These are phyloP conservation scores for Brachyalestes nurse DNA, from an alignment of 2,797 vertebrate genomes.

Conservation along the genomic window DNA sequence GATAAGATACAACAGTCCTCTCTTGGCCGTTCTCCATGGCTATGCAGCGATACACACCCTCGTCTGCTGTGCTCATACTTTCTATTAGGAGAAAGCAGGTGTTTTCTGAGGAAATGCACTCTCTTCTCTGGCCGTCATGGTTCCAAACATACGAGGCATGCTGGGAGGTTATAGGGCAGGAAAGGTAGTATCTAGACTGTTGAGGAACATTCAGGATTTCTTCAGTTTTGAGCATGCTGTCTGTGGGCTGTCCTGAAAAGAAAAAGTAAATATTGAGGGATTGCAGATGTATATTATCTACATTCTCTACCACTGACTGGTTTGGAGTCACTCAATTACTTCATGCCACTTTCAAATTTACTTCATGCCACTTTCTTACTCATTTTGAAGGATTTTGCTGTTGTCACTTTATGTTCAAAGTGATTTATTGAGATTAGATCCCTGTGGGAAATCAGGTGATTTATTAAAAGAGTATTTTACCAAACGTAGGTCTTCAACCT, in stretches of 20 bases:
- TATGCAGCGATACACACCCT: conserved; percentile 64
- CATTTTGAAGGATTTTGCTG: no score
- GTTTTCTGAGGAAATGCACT: conserved; percentile 13
- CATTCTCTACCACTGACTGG: no score
- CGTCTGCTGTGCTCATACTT: conserved; percentile 48
- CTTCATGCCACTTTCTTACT: no score
- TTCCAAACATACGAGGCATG: conserved; percentile 73
- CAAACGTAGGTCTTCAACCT: no score
- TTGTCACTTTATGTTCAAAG: no score
- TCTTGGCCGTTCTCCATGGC: conserved; percentile 63
- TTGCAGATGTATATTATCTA: no score
- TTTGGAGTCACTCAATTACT: no score
- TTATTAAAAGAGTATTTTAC: no score
- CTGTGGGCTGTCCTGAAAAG: neutral
- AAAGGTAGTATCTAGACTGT: conserved; percentile 60
- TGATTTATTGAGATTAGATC: no score
- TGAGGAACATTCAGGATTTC: neutral
- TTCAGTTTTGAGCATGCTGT: fast-evolving
- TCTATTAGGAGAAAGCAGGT: conserved; percentile 69
- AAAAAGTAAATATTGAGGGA: neutral
- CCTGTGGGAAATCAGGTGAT: no score
- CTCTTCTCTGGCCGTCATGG: fast-evolving
- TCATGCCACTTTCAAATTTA: no score
- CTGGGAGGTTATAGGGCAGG: conserved; percentile 64
- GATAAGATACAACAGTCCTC: conserved; percentile 17